phyloP scores from a whole-genome alignment of 2,797 vertebrate genomes.

The Girardinus metallicus region DNA sequence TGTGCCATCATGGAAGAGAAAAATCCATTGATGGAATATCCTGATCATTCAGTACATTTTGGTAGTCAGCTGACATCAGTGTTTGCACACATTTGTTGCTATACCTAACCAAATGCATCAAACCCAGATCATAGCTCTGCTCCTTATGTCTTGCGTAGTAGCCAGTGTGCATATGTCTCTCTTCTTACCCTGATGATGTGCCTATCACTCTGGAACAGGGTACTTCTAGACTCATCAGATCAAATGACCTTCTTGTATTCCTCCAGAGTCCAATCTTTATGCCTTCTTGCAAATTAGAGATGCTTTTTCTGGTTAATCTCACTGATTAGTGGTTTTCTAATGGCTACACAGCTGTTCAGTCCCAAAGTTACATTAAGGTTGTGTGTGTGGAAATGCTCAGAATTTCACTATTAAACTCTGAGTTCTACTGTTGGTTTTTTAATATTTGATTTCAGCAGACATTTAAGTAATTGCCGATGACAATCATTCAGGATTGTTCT shows the following conservation, averaged over 20 bases:
- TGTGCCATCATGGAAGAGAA: not conserved
- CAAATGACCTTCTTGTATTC: not conserved
- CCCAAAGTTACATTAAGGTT: not conserved
- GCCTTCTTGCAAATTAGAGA: not conserved
- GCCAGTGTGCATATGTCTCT: not conserved
- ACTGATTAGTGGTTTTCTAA: not conserved
- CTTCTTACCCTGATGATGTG: not conserved
- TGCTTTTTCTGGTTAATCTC: not conserved
- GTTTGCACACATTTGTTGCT: not conserved
- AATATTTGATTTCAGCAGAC: not conserved
- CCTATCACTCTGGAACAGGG: not conserved
- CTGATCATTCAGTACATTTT: not conserved
- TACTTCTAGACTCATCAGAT: not conserved
- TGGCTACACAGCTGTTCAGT: not conserved
- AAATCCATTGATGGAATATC: not conserved
- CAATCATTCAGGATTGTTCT: not conserved
- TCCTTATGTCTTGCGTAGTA: not conserved
- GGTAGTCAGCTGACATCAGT: not conserved
- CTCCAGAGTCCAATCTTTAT: not conserved
- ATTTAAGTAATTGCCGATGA: not conserved
- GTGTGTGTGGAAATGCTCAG: not conserved
- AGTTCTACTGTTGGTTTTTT: not conserved
- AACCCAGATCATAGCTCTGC: not conserved
- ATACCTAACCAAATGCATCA: no score
- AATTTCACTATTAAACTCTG: not conserved